These are phyloP conservation scores for Oryzias dopingdopingensis DNA, from an alignment of 2,797 vertebrate species.

Conservation along the genomic window DNA sequence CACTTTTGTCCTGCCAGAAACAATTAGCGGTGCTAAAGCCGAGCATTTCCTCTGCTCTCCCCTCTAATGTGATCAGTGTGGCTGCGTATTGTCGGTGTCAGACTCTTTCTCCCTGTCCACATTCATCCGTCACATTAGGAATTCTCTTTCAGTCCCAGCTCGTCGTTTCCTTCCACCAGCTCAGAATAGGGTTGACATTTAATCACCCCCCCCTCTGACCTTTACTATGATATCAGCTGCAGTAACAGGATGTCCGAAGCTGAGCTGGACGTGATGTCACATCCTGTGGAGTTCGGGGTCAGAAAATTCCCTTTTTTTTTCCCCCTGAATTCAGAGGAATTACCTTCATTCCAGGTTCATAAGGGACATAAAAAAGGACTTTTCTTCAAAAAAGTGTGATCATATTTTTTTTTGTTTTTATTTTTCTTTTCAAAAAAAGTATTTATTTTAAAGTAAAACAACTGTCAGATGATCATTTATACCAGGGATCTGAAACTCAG, in stretches of 20 bases:
- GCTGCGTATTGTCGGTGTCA: constrained; percentile 41
- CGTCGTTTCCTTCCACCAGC: constrained; percentile 32
- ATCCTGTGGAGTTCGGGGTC: constrained; percentile 6
- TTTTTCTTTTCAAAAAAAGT: too few species aligned
- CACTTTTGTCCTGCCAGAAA: constrained; percentile 37
- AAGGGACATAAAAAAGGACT: too few species aligned
- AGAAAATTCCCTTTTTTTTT: not conserved
- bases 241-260: constrained; percentile 10
- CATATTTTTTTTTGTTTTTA: too few species aligned
- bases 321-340: too few species aligned
- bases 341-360: too few species aligned
- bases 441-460: too few species aligned
- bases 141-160: constrained; percentile 43
- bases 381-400: too few species aligned
- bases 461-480: too few species aligned
- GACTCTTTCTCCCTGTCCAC: constrained; percentile 45
- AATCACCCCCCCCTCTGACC: constrained; percentile 29
- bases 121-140: constrained; percentile 46
- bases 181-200: constrained; percentile 52
- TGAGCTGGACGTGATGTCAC: constrained; percentile 15
- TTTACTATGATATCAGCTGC: constrained; percentile 36
- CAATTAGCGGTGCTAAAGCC: constrained; percentile 34
- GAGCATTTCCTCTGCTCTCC: constrained; percentile 5
- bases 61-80: constrained; percentile 34
- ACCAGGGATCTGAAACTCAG: too few species aligned